phyloP scores from a whole-genome alignment of 1,140 invertebrate genomes.

The Mercenaria mercenaria region DNA sequence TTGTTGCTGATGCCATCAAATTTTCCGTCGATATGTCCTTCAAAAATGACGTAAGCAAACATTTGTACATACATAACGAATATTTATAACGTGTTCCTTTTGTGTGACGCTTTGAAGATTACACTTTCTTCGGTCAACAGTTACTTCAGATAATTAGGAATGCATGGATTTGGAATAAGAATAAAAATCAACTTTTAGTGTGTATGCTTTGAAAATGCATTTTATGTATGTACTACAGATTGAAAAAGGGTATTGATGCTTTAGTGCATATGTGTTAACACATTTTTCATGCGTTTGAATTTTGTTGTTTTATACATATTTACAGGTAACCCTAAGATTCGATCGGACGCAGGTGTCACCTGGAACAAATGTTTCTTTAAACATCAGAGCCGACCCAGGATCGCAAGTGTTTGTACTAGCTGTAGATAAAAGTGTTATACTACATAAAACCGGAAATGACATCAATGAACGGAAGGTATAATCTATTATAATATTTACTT shows the following conservation, averaged over 20 bases:
- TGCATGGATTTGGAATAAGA: too few species aligned
- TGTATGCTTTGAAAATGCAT: too few species aligned
- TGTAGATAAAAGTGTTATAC: slow-evolving; percentile 94
- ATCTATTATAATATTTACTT: background rate
- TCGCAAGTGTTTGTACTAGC: slow-evolving; percentile 94
- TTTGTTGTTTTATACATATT: too few species aligned
- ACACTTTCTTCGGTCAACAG: too few species aligned
- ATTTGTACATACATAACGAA: background rate
- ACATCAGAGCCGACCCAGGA: slow-evolving; percentile 92
- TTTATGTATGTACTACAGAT: too few species aligned
- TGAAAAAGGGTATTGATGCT: too few species aligned
- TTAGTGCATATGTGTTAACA: too few species aligned
- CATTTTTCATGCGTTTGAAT: too few species aligned
- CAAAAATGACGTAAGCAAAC: slow-evolving; percentile 86
- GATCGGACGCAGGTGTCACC: slow-evolving; percentile 33
- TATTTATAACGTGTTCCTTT: too few species aligned
- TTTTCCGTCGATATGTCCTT: slow-evolving; percentile 87
- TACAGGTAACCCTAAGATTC: slow-evolving; percentile 61
- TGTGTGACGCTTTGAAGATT: too few species aligned
- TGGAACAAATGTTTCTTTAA: slow-evolving; percentile 89
- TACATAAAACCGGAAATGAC: slow-evolving; percentile 90
- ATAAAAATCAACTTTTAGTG: too few species aligned
- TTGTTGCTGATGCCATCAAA: slow-evolving; percentile 88
- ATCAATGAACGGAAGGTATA: slow-evolving; percentile 87
- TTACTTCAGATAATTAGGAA: too few species aligned